Conservation (phyloP, 1,140 invertebrate genomes). For the Bacillus rossius region DNA sequence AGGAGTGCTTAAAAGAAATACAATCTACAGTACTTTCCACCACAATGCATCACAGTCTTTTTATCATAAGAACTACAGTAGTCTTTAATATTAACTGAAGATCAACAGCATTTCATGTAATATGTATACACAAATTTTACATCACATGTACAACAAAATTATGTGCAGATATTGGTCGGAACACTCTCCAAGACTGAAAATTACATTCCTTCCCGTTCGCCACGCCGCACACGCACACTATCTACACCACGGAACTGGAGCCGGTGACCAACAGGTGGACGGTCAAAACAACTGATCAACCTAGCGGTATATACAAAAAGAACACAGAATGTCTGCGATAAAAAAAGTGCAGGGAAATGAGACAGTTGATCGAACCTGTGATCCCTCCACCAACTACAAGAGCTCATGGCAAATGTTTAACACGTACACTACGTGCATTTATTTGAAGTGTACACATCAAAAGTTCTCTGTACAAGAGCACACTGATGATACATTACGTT, state of each 20-base stretch:
- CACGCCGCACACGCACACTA: not conserved
- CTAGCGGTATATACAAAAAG: slow-evolving; percentile 1
- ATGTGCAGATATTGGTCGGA: not conserved
- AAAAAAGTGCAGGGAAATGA: slow-evolving; percentile 3
- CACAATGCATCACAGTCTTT: too few relatives aligned
- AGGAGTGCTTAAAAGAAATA: too few relatives aligned
- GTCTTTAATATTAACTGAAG: too few relatives aligned
- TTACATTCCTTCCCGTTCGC: not conserved
- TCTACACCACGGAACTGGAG: slow-evolving; percentile 9
- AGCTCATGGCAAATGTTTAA: not conserved
- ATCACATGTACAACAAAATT: slow-evolving; percentile 3
- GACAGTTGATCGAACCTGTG: slow-evolving; percentile 1
- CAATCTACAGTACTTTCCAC: too few relatives aligned
- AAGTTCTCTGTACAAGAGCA: not conserved
- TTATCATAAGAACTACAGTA: too few relatives aligned
- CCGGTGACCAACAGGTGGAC: not conserved
- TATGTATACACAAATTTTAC: slow-evolving; percentile 11
- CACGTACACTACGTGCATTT: not conserved
- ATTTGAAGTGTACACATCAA: not conserved
- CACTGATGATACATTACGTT: not conserved
- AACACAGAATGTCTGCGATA: not conserved
- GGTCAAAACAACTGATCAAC: slow-evolving; percentile 1
- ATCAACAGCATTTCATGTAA: not conserved
- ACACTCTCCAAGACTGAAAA: not conserved
- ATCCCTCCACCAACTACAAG: slow-evolving; percentile 8